These are phyloP conservation scores for Escarpia spicata DNA, from an alignment of 2,888 invertebrate species.

Conservation along the genomic window DNA sequence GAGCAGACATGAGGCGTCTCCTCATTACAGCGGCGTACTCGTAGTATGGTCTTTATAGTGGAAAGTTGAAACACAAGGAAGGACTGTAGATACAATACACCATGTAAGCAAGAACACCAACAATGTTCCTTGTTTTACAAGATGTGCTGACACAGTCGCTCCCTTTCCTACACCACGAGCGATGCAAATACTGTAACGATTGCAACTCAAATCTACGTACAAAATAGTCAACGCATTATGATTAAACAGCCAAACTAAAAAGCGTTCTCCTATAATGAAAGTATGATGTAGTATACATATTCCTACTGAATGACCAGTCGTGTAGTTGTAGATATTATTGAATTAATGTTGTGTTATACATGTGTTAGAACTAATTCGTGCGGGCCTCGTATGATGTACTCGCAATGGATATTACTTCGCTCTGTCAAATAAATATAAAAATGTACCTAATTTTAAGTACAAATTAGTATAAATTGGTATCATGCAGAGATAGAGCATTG, in stretches of 20 bases:
- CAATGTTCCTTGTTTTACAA: background rate
- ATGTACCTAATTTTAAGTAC: background rate
- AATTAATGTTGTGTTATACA: background rate
- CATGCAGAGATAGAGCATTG: background rate
- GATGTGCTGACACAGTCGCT: background rate
- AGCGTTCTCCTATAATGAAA: background rate
- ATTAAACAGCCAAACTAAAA: no score
- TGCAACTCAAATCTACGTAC: background rate
- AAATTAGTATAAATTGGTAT: background rate
- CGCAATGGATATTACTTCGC: background rate
- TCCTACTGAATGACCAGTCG: background rate
- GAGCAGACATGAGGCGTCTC: background rate
- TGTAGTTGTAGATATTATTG: background rate
- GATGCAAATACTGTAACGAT: background rate
- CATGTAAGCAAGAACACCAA: background rate
- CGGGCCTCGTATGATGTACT: background rate
- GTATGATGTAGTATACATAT: background rate
- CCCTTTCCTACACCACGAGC: background rate
- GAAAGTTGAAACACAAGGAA: no score
- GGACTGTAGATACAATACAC: no score
- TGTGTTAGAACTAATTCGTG: background rate
- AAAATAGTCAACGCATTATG: no score
- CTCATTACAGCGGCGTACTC: no score
- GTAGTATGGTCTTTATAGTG: no score
- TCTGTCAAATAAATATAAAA: background rate